Evolutionary conservation across 2,797 vertebrate genomes (phyloP).

Genomic region (Chelon labrosus): DNA sequence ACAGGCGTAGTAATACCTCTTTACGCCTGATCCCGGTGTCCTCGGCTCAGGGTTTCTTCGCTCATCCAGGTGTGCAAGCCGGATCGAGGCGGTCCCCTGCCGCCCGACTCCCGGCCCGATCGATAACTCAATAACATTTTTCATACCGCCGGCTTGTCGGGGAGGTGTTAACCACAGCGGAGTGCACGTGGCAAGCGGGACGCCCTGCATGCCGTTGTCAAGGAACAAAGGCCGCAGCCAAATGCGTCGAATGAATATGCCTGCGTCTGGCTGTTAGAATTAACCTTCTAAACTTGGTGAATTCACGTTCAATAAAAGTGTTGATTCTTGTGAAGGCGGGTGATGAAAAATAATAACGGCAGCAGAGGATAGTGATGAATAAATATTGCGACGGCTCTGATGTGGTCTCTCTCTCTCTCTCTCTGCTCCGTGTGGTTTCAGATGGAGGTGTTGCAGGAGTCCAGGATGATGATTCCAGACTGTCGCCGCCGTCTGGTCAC

Average conservation of each 20-base stretch:
- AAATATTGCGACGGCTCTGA: constrained; percentile 12
- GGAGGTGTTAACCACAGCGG: constrained; percentile 89
- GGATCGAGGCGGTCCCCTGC: constrained; percentile 82
- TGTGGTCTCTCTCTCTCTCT: background rate
- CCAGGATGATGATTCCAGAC: constrained; percentile 97
- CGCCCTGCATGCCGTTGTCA: constrained; percentile 59
- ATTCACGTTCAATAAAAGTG: constrained; percentile 30
- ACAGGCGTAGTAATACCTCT: constrained; percentile 70
- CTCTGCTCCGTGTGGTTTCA: constrained; percentile 67
- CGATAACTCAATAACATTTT: constrained; percentile 96
- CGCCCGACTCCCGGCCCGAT: constrained; percentile 87
- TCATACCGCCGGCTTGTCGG: constrained; percentile 88
- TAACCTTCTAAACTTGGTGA: constrained; percentile 22
- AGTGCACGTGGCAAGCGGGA: constrained; percentile 83
- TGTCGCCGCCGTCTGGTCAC: constrained; percentile 90
- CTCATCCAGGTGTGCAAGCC: constrained; percentile 74
- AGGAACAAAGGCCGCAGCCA: constrained; percentile 15
- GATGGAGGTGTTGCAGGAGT: constrained; percentile 94
- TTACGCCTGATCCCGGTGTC: constrained; percentile 71
- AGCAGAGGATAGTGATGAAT: constrained; percentile 7
- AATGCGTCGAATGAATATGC: constrained; percentile 28
- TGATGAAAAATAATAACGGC: constrained; percentile 23
- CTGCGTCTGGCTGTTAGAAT: constrained; percentile 26
- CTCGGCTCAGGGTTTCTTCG: constrained; percentile 65
- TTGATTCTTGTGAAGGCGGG: constrained; percentile 10